These are phyloP conservation scores for Aphelenchoides fujianensis DNA, from an alignment of 1,140 invertebrate species.

Conservation along the genomic window DNA sequence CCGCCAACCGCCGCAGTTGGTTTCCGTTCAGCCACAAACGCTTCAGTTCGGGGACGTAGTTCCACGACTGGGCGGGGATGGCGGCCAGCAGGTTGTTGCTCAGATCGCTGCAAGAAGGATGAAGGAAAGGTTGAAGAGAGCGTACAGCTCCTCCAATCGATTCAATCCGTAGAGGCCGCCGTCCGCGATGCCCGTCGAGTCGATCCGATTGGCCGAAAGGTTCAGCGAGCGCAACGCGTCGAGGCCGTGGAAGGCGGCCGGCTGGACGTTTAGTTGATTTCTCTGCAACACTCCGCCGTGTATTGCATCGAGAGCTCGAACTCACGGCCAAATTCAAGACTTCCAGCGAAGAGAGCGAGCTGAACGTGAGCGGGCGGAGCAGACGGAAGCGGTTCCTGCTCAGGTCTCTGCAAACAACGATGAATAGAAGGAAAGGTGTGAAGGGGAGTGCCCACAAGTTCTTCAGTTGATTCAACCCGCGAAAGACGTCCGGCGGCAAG, in stretches of 20 bases:
- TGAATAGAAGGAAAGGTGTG: background rate
- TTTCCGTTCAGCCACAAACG: slow-evolving; percentile 1
- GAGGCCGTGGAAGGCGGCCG: background rate
- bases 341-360: background rate
- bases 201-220: slow-evolving; percentile 1
- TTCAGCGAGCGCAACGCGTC: background rate
- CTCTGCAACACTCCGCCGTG: too few relatives aligned
- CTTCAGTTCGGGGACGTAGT: background rate
- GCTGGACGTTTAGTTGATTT: slow-evolving; percentile 13
- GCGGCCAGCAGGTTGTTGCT: background rate
- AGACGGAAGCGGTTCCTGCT: background rate
- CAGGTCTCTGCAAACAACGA: background rate
- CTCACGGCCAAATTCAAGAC: slow-evolving; percentile 14
- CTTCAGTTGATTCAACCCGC: background rate
- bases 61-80: background rate
- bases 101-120: slow-evolving; percentile 1
- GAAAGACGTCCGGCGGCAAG: background rate
- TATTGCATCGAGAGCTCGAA: too few relatives aligned
- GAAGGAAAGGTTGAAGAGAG: background rate
- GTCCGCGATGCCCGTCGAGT: background rate
- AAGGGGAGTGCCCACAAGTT: background rate
- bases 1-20: background rate
- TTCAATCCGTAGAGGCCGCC: slow-evolving; percentile 1
- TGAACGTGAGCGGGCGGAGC: background rate
- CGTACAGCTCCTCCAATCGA: background rate